Evolutionary conservation across 23 tunicate genomes (phyloP).

Genomic region (Botrylloides violaceus): DNA sequence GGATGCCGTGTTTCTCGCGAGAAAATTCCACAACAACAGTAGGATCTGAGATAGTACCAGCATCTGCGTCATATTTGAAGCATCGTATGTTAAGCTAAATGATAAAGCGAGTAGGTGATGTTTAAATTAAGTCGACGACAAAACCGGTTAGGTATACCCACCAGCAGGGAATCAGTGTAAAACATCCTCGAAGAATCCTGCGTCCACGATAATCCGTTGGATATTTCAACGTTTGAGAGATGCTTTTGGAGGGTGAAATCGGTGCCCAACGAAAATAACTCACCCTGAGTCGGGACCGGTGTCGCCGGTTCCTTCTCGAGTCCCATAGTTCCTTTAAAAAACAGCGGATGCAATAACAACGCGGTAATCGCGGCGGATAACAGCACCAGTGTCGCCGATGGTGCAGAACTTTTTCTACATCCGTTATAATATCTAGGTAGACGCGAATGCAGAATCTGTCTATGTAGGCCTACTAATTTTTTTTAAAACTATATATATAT

Average conservation of each 20-base stretch:
- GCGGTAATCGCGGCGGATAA: too few species aligned
- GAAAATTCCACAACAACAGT: constrained; percentile 40
- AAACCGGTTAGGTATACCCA: not conserved
- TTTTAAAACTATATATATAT: too few species aligned
- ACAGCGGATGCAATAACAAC: not conserved
- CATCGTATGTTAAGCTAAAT: constrained; percentile 8
- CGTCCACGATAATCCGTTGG: constrained; percentile 89
- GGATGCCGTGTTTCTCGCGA: constrained; percentile 40
- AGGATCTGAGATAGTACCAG: constrained; percentile 46
- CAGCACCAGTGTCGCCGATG: too few species aligned
- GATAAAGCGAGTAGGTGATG: too few species aligned
- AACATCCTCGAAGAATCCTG: constrained; percentile 48
- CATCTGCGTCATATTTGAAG: constrained; percentile 57
- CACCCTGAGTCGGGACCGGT: constrained; percentile 59
- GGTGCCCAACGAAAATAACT: constrained; percentile 45
- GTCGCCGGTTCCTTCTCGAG: constrained; percentile 39
- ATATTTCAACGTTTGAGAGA: constrained; percentile 42
- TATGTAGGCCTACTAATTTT: too few species aligned
- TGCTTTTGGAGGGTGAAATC: constrained; percentile 28
- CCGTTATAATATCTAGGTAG: too few species aligned
- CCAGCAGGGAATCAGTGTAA: constrained; percentile 60
- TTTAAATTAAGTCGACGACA: not conserved
- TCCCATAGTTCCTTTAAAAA: constrained; percentile 38
- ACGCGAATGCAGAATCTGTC: too few species aligned
- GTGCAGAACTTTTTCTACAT: too few species aligned